Evolutionary conservation across 2,888 invertebrate species (phyloP), one percentile per base, ranked within the genome.

Genomic region (Caenorhabditis sp.): DNA sequence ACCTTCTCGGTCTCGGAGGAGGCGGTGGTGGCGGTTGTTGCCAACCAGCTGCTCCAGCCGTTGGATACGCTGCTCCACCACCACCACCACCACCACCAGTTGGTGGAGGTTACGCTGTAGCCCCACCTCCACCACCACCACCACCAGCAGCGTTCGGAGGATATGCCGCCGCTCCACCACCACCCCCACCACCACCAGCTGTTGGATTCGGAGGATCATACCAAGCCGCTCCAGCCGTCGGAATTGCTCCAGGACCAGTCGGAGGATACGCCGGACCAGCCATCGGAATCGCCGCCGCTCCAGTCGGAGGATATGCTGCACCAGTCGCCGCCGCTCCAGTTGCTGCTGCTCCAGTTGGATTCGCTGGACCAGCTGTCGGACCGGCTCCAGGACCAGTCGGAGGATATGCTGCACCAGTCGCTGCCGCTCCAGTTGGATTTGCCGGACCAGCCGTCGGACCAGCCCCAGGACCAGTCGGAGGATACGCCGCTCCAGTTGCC

Each of bases 121-220:
- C 73, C 25, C 73, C 67, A 49, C 63, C 72, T 56, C 61, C 66
- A 26, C 50, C 70, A 58, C 70, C 69, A 64, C 62, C 70, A 58
- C 70, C 72, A 71, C 63, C 61, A 63, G 36, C 68, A 26, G 14
- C 64, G 21, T 43, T 50, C 21, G 59, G 50, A 17, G 60, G 60
- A 58, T 54, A 54, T 17, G 54, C 64, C 20, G n/a, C 49, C 14
- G 49, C 61, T 12, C 49, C 67, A 49, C 63, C 72, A 60, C 61
- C 66, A 23, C 50, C 70, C 38, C 70, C 70, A 58, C 70, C 69
- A 64, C 62, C 70, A 58, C 70, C 49, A 52, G 60, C 26, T 21
- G 36, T 58, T n/a, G 64, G 61, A 58, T 43, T 43, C 43, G 60
- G 61, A 31, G 67, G 69, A 38, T 63, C 58, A 17, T 64, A 38